Evolutionary conservation across 2,797 vertebrate genomes (phyloP), one percentile per base, ranked within the genome.

Genomic region (Malacoraja senta): DNA sequence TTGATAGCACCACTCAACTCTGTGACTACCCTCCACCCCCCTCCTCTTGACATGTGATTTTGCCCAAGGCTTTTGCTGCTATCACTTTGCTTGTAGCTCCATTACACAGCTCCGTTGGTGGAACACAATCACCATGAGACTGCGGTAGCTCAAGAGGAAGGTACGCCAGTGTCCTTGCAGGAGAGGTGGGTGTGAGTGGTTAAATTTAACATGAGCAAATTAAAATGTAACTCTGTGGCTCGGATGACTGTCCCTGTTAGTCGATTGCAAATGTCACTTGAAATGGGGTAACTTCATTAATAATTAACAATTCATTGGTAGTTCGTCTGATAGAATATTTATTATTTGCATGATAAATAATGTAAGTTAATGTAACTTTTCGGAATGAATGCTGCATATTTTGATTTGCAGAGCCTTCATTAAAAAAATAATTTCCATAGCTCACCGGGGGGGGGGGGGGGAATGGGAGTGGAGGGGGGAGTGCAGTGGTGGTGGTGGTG

Each of bases 291-390:
- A 74, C 90, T 26, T 71, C 3, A 91, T 91, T 72, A 72, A 92
- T 92, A 92, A 92, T 92, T 26, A 76, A 92, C 72, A 92, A 92
- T 44, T 74, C 6, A 65, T 3, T 72, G 68, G 65, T 53, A 26
- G 35, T 71, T 72, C 65, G 74, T 58, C 90, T 91, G 71, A 74
- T n/a, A 29, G 71, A 92, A 92, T 92, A n/a, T 72, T 92, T 53
- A 76, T 58, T 53, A 92, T 17, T 72, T 72, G 38, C 71, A 92
- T 29, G 68, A 76, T 92, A 74, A 92, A 92, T 92, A 92, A 44
- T 91, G 21, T 10, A 91, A 65, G 38, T 72, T 19, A 8, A 29
- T 74, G 35, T 74, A 26, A 74, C 1, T 91, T 91, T 12, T 21
- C 24, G 29, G 35, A 74, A 91, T 72, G 65, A 44, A 91, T 35